phyloP scores from a whole-genome alignment of 1,140 invertebrate genomes.

The Zaprionus tsacasi region DNA sequence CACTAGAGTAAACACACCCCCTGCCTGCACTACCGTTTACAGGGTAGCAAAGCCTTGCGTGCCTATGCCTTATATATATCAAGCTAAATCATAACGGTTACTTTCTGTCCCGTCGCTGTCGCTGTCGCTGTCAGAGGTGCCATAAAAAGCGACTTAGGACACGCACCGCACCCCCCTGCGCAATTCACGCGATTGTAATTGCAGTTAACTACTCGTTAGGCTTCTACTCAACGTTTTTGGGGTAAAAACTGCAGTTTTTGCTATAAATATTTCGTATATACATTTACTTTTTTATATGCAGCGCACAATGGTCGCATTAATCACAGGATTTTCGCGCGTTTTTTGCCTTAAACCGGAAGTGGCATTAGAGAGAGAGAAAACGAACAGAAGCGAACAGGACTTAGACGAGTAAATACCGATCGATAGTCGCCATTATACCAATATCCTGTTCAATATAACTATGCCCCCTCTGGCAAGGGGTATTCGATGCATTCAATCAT shows the following conservation, averaged over 20 bases:
- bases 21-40: not conserved
- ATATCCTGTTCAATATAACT: slow-evolving; percentile 40
- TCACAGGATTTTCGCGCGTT: slow-evolving; percentile 63
- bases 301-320: slow-evolving; percentile 53
- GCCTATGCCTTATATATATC: slow-evolving; percentile 35
- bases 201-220: slow-evolving; percentile 69
- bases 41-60: slow-evolving; percentile 50
- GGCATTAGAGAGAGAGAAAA: slow-evolving; percentile 26
- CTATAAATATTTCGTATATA: slow-evolving; percentile 27
- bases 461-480: slow-evolving; percentile 10
- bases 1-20: not conserved
- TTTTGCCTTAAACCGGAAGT: slow-evolving; percentile 69
- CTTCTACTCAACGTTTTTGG: slow-evolving; percentile 38
- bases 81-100: slow-evolving; percentile 71
- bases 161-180: slow-evolving; percentile 30
- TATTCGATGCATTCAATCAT: slow-evolving; percentile 29
- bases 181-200: slow-evolving; percentile 59
- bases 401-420: slow-evolving; percentile 38
- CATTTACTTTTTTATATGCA: slow-evolving; percentile 20
- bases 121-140: slow-evolving; percentile 52
- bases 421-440: slow-evolving; percentile 27
- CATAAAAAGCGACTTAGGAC: slow-evolving; percentile 73
- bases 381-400: slow-evolving; percentile 35
- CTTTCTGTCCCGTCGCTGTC: slow-evolving; percentile 30
- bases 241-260: slow-evolving; percentile 59